Conservation (phyloP, 2,888 invertebrate species). For the Gasteruption jaculator region DNA sequence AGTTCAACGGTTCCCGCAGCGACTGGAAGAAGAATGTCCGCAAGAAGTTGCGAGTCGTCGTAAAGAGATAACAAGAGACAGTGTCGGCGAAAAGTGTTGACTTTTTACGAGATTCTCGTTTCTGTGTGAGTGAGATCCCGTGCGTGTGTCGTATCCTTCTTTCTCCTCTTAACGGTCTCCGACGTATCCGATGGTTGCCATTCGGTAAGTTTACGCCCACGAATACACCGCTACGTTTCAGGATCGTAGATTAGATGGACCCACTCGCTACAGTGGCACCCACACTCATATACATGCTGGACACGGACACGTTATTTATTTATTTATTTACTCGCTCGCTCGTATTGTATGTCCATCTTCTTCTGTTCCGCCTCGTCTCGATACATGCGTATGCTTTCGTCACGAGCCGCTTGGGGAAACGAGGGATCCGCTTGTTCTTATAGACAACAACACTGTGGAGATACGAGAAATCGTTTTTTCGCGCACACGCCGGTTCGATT, state of each 20-base stretch:
- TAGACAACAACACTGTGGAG: not conserved
- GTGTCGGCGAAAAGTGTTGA: not conserved
- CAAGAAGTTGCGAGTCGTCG: not conserved
- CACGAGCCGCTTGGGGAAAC: not conserved
- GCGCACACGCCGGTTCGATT: not conserved
- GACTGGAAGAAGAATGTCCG: constrained; percentile 17
- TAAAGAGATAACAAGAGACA: not conserved
- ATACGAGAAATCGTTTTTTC: constrained; percentile 1
- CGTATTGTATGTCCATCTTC: too few relatives aligned
- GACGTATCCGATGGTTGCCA: constrained; percentile 40
- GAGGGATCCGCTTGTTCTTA: not conserved
- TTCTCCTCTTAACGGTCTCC: too few relatives aligned
- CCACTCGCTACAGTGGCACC: too few relatives aligned
- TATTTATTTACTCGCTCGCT: too few relatives aligned
- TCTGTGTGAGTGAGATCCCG: constrained; percentile 17
- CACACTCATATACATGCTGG: too few relatives aligned
- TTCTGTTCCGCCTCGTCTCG: constrained; percentile 2
- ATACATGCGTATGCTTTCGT: too few relatives aligned
- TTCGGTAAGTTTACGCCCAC: constrained; percentile 38
- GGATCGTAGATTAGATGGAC: too few relatives aligned
- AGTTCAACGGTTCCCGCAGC: too few relatives aligned
- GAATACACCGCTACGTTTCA: too few relatives aligned
- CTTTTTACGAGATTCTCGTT: constrained; percentile 8
- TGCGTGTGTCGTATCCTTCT: too few relatives aligned
- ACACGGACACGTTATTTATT: too few relatives aligned